Conservation (phyloP, 1,140 invertebrate genomes). For the Battus philenor region DNA sequence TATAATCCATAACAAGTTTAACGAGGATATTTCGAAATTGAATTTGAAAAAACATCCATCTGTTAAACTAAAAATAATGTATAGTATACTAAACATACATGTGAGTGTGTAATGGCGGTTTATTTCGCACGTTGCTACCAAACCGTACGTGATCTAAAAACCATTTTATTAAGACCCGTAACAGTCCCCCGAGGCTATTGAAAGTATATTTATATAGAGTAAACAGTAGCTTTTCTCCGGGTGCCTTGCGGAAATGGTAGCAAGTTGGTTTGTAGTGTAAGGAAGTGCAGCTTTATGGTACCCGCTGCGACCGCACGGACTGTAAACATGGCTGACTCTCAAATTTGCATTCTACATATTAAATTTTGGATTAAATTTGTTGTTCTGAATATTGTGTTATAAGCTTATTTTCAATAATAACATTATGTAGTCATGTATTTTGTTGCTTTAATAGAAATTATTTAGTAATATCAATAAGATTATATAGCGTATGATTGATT, state of each 20-base stretch:
- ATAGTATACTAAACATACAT: too few species aligned
- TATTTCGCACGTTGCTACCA: conserved; percentile 49
- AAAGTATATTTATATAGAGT: not conserved
- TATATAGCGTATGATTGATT: too few species aligned
- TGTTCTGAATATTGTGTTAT: too few species aligned
- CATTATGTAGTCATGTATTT: too few species aligned
- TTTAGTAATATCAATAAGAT: too few species aligned
- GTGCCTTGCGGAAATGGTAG: conserved; percentile 31
- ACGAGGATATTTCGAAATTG: too few species aligned
- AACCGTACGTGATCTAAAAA: conserved; percentile 30
- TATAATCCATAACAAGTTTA: too few species aligned
- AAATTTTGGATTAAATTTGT: too few species aligned
- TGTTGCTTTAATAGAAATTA: too few species aligned
- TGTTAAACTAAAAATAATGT: too few species aligned
- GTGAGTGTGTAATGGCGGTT: conserved; percentile 58
- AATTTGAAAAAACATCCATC: too few species aligned
- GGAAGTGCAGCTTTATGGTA: conserved; percentile 55
- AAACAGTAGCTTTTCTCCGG: conserved; percentile 7
- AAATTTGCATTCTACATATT: conserved; percentile 27
- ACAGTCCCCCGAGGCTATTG: not conserved
- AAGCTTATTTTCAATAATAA: too few species aligned
- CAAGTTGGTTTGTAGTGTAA: conserved; percentile 35
- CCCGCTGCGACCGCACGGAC: conserved; percentile 44
- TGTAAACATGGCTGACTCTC: conserved; percentile 26
- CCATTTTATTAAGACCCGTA: conserved; percentile 25